Evolutionary conservation across 37 sponge, comb jelly and placozoan species (phyloP), one percentile per base, ranked within the genome.

Genomic region (Mnemiopsis leidyi): DNA sequence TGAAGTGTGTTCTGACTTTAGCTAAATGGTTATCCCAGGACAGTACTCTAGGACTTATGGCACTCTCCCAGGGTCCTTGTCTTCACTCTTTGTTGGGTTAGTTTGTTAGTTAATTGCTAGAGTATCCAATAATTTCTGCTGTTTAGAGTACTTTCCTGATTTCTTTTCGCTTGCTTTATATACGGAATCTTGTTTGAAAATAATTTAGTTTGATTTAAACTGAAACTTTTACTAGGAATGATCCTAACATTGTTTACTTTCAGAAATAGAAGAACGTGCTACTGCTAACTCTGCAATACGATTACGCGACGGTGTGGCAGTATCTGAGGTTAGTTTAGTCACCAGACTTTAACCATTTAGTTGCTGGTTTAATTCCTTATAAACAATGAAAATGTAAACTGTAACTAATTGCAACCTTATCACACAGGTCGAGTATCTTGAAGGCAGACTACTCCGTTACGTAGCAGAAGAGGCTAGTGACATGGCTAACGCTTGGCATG

Each of bases 401-500:
- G n/a, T n/a, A n/a, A n/a, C n/a, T n/a, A n/a, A n/a, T n/a, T n/a
- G n/a, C n/a, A n/a, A n/a, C n/a, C 73, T 30, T 3, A 25, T 3
- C 25, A 5, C 25, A 34, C 35, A 77, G 79, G 79, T 77, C 1
- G 79, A 77, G 18, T 77, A 77, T 32, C 36, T 77, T 33, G 79
- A 77, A 32, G 79, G 79, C 30, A 31, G 79, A 20, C 33, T 77
- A 36, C 36, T 77, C 1, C 32, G 90, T 23, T 85, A 85, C 61
- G 90, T 85, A 13, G n/a, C 90, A 39, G 90, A 85, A 37, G 90
- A 85, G 48, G 90, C 61, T 9, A 13, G 48, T 39, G 90, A 85
- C 36, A 85, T 85, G 90, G 90, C 90, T 3, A 85, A 85, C 25
- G 90, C 90, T n/a, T 85, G 90, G 90, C 61, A 85, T 85, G 40